Evolutionary conservation across 2,888 invertebrate genomes (phyloP), one percentile per base, ranked within the genome.

Genomic region (Petrophora chlorosata): DNA sequence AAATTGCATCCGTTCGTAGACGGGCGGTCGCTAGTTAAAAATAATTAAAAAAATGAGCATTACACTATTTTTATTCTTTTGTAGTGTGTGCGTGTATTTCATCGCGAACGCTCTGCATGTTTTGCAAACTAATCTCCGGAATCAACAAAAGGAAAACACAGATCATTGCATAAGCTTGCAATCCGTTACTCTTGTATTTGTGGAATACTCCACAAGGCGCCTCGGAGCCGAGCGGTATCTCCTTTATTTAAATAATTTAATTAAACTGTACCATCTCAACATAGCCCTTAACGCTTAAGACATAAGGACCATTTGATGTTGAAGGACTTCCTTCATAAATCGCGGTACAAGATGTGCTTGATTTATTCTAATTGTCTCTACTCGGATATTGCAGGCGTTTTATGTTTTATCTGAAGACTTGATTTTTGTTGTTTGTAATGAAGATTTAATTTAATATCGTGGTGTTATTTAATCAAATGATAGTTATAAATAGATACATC

Each of bases 211-310:
- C 59, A 58, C 68, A 70, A 53, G 82, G 81, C 82, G 83, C 80
- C 79, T 69, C 59, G 42, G 59, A 69, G 78, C 69, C 82, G 79
- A 75, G 70, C 61, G 62, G 73, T 73, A 76, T 78, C 78, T 73
- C 69, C 74, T 83, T 73, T 79, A 84, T 84, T 85, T 84, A 82
- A 84, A 86, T 87, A 85, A 86, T 85, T 84, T 83, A 76, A 86
- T 85, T 84, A 82, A 81, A 75, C 74, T 71, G 52, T 40, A 55
- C 65, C 68, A 60, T 66, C 64, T 56, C 57, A 63, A 51, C 16
- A 55, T 63, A 60, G 49, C 23, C 36, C 59, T 60, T 68, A 57
- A 36, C 3, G 7, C 15, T 0, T 10, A 15, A n/a, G 23, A 1
- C 7, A 42, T 60, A 68, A 54, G 45, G 40, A 19, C 17, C 39